These are phyloP conservation scores for Anthonomus grandis DNA, from an alignment of 1,140 invertebrate species.

Conservation along the genomic window DNA sequence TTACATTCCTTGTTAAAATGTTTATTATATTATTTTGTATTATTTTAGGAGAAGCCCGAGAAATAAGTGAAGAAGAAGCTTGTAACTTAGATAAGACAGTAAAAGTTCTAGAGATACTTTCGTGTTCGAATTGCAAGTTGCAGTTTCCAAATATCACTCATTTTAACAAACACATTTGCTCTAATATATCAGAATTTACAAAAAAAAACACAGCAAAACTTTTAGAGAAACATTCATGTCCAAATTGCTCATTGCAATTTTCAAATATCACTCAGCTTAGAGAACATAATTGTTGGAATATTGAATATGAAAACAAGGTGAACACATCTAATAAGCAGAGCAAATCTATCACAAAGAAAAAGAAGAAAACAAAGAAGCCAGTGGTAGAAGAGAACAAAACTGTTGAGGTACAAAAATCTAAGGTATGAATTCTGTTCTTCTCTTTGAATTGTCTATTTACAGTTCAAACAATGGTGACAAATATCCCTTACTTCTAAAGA, in stretches of 20 bases:
- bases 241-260: background rate
- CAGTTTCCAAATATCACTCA: constrained; percentile 36
- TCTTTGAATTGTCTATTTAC: too few species aligned
- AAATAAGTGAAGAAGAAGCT: constrained; percentile 25
- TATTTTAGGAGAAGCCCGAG: constrained; percentile 23
- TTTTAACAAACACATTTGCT: constrained; percentile 39
- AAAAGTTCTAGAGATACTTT: constrained; percentile 35
- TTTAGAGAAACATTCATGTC: background rate
- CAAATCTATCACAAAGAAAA: background rate
- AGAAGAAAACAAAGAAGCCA: background rate
- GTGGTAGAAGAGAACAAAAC: background rate
- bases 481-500: too few species aligned
- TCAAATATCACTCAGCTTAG: background rate
- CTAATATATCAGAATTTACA: constrained; percentile 2
- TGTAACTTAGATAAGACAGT: constrained; percentile 18
- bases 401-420: too few species aligned
- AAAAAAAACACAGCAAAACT: constrained; percentile 8
- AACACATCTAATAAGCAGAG: too few species aligned
- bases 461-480: too few species aligned
- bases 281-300: too few species aligned
- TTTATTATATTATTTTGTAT: background rate
- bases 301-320: too few species aligned
- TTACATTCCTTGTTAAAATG: too few species aligned
- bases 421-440: too few species aligned
- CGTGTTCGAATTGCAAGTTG: constrained; percentile 36